Evolutionary conservation across 2,113 vertebrate genomes (phyloP).

Genomic region (Panthera tigris): DNA sequence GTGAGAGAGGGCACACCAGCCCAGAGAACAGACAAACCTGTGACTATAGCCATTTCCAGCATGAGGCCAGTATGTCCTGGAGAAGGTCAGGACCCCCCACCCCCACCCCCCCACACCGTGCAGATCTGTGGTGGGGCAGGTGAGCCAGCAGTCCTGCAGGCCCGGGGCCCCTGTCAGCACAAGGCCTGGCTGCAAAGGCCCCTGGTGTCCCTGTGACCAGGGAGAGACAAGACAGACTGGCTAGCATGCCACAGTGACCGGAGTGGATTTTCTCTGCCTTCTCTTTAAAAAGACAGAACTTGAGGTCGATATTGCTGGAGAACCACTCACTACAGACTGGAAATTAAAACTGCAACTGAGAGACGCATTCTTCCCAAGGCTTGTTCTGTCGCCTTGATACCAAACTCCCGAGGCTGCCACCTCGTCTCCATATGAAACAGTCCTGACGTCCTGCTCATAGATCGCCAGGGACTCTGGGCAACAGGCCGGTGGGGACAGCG

Average conservation of each 20-base stretch:
- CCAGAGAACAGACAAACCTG: background rate
- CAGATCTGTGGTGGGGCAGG: background rate
- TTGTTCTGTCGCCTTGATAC: background rate
- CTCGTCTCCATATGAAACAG: background rate
- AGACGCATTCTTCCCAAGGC: background rate
- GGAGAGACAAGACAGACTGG: background rate
- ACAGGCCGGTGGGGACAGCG: background rate
- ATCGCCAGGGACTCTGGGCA: background rate
- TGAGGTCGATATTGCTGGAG: background rate
- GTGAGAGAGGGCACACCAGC: background rate
- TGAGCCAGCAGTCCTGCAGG: background rate
- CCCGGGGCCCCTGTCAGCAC: background rate
- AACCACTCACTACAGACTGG: background rate
- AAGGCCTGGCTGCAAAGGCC: background rate
- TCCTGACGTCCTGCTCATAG: background rate
- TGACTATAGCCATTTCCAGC: background rate
- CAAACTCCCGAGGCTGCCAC: background rate
- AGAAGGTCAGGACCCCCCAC: background rate
- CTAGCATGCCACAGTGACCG: background rate
- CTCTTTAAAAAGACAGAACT: background rate
- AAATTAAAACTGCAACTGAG: background rate
- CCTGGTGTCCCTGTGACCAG: background rate
- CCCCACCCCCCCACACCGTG: too few relatives aligned
- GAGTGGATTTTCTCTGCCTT: background rate
- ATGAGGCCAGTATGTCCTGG: background rate